phyloP scores from a whole-genome alignment of 1,140 invertebrate species.

The Papilio dardanus region DNA sequence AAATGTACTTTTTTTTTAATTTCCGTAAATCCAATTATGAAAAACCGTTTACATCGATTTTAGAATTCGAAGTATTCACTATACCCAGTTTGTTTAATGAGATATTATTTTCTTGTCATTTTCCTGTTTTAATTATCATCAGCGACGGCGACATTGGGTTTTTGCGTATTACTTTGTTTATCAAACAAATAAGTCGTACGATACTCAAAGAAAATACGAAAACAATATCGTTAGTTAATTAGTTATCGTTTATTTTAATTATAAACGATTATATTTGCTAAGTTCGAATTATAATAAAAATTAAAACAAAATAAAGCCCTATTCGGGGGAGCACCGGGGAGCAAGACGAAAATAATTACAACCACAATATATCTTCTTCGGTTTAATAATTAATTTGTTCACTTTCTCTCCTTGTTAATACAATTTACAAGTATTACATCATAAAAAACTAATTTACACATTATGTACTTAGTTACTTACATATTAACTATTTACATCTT shows the following conservation, averaged over 20 bases:
- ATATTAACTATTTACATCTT: constrained; percentile 21
- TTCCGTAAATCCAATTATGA: too few species aligned
- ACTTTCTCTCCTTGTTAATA: neutral
- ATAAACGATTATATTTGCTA: neutral
- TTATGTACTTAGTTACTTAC: constrained; percentile 35
- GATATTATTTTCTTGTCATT: neutral
- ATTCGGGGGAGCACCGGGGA: neutral
- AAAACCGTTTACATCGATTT: neutral
- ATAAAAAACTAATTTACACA: neutral
- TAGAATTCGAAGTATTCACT: neutral
- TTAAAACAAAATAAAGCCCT: neutral
- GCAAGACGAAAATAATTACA: neutral
- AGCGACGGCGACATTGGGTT: neutral
- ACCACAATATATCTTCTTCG: neutral
- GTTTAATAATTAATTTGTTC: constrained; percentile 2
- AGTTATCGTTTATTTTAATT: neutral
- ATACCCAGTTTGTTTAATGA: neutral
- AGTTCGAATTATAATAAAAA: neutral
- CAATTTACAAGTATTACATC: neutral
- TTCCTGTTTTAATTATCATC: constrained; percentile 3
- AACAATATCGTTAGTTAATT: neutral
- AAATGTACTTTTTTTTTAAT: too few species aligned
- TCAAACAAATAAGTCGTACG: neutral
- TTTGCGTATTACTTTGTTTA: neutral
- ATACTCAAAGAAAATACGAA: neutral